Evolutionary conservation across 2,888 invertebrate species (phyloP), one percentile per base, ranked within the genome.

Genomic region (Pollenia griseotomentosa): DNA sequence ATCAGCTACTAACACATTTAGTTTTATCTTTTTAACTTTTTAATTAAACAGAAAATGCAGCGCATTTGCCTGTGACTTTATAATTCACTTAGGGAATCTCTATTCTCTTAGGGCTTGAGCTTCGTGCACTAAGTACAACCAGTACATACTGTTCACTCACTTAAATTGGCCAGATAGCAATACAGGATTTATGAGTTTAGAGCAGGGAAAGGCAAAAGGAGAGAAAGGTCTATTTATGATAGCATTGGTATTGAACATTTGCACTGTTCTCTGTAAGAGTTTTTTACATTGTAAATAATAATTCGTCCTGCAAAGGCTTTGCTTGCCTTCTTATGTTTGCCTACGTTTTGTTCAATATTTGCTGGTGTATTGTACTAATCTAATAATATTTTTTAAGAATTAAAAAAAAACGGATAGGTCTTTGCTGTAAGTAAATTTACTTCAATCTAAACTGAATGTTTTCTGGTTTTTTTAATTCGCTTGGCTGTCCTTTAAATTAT

Each of bases 1-100:
- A 71, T 51, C 65, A 75, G 75, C 51, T 71, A 55, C 79, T 86
- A 83, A 86, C 59, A 40, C 66, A 61, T 81, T 83, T 86, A 83
- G 23, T 77, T 80, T 57, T 33, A 70, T 73, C 14, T 61, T 4
- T 66, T 83, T 57, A 66, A 44, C 51, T 71, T 63, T 42, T 33
- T 33, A 33, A 33, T 33, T 33, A 6, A 33, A 33, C 14, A 65
- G 48, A 59, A 63, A 16, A 55, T 71, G 48, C 71, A 71, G 46
- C 33, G 44, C 46, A 59, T 53, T 63, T 83, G 55, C 77, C 48
- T 71, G 7, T 73, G 59, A 63, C 53, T 68, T 83, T 55, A n/a
- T 78, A 82, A 82, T 82, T 63, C 42, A 63, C 63, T 48, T 44
- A 46, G 53, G 42, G 23, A 68, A 9, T 71, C 0, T 51, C 53